Conservation (phyloP, 2,888 invertebrate genomes). For the Dorcus parallelipipedus region DNA sequence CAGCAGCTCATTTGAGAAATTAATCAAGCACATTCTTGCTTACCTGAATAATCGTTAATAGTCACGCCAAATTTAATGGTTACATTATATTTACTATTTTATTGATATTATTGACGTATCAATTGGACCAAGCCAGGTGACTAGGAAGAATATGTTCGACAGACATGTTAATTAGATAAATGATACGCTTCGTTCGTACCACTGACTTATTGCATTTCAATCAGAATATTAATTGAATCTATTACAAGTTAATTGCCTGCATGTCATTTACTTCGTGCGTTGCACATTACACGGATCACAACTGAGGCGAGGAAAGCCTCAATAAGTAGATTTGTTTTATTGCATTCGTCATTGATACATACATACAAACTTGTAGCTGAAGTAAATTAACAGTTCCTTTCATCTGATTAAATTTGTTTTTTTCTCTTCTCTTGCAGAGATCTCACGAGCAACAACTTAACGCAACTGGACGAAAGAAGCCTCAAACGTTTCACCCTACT, state of each 20-base stretch:
- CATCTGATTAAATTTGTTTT: background rate
- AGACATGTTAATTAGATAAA: no score
- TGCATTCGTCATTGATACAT: background rate
- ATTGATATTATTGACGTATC: no score
- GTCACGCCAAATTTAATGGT: no score
- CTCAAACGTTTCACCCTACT: constrained; percentile 65
- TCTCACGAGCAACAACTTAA: constrained; percentile 78
- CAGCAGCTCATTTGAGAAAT: background rate
- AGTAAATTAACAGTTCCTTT: no score
- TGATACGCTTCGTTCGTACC: background rate
- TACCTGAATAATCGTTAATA: no score
- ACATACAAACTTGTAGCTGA: no score
- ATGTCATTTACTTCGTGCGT: background rate
- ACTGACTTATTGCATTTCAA: background rate
- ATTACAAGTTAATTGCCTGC: background rate
- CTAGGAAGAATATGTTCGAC: no score
- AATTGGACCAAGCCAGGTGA: no score
- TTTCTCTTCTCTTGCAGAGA: constrained; percentile 61
- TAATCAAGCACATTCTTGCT: no score
- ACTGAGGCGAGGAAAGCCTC: no score
- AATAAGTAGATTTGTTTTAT: background rate
- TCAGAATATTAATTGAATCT: background rate
- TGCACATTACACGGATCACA: no score
- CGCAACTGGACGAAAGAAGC: constrained; percentile 65
- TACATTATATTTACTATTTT: no score